Evolutionary conservation across 2,888 invertebrate genomes (phyloP), one percentile per base, ranked within the genome.

Genomic region (Brachyopa scutellaris): DNA sequence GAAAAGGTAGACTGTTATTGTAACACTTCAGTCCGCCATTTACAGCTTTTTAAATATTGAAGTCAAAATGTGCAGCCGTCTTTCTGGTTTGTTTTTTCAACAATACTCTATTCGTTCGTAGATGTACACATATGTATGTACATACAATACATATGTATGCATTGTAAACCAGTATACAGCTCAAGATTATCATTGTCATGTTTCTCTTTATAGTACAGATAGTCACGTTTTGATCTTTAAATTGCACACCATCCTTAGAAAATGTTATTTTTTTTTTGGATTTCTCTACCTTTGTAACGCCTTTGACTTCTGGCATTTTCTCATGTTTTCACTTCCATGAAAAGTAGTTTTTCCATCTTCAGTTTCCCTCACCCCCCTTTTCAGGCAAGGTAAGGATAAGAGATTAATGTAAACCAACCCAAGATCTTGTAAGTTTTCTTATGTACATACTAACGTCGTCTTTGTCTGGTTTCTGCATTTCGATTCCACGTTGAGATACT

Each of bases 381-480:
- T 13, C 38, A 49, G 9, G 40, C 7, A 64, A 38, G 36, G n/a
- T 33, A 40, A 40, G 57, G 49, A 67, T 42, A 74, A 42, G 49
- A 72, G 49, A 47, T 66, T 67, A 70, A 77, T 70, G 70, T 77
- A 78, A 78, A 78, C 64, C 72, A 78, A 64, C 42, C 47, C 55
- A 70, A 57, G 49, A 61, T 61, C 61, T 77, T 69, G 61, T 53
- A 69, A 76, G 76, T 53, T 74, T 74, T 74, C 62, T 55, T 42
- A 9, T 23, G 33, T n/a, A n/a, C n/a, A 7, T 8, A 8, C 33
- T 33, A n/a, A 2, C 51, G 76, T 55, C 53, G 42, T 33, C 57
- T 66, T 79, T 73, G 73, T 79, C 73, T 79, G 79, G 67, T 61
- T 72, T 77, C 62, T 67, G 33, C 49, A 67, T 79, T 74, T 67